Evolutionary conservation across 2,797 vertebrate species (phyloP).

Genomic region (Chromis chromis): DNA sequence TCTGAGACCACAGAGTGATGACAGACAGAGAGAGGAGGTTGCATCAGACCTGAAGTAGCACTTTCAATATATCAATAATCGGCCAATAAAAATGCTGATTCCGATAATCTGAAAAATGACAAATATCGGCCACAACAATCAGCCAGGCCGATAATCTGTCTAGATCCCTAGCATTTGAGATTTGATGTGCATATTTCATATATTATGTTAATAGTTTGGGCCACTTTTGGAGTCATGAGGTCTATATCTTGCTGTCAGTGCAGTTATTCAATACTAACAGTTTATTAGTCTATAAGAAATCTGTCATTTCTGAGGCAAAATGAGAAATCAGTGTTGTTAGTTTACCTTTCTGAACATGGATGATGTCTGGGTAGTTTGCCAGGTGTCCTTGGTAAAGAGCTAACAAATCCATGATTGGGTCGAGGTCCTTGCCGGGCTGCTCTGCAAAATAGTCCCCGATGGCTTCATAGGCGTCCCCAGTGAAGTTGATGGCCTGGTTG

Average conservation of each 20-base stretch:
- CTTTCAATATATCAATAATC: too few relatives aligned
- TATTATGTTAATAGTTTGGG: too few relatives aligned
- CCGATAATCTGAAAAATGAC: too few relatives aligned
- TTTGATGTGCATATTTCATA: neutral
- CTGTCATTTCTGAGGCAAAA: too few relatives aligned
- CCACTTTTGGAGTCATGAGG: neutral
- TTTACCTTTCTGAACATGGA: conserved; percentile 99
- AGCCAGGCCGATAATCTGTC: too few relatives aligned
- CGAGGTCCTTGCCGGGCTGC: conserved; percentile 94
- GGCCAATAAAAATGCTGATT: too few relatives aligned
- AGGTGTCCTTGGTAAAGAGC: conserved; percentile 97
- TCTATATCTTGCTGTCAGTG: neutral
- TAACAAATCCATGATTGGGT: conserved; percentile 95
- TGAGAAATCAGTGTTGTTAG: neutral
- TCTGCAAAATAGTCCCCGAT: conserved; percentile 96
- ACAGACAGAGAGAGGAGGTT: too few relatives aligned
- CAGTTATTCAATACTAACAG: neutral
- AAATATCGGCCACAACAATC: too few relatives aligned
- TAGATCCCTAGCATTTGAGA: too few relatives aligned
- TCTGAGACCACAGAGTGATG: too few relatives aligned
- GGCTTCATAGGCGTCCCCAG: conserved; percentile 92
- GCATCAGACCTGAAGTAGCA: too few relatives aligned
- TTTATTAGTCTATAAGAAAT: too few relatives aligned
- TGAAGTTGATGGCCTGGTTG: conserved; percentile 96
- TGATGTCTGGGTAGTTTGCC: conserved; percentile 98